phyloP scores from a whole-genome alignment of 2,797 vertebrate species.

The Choloepus didactylus region DNA sequence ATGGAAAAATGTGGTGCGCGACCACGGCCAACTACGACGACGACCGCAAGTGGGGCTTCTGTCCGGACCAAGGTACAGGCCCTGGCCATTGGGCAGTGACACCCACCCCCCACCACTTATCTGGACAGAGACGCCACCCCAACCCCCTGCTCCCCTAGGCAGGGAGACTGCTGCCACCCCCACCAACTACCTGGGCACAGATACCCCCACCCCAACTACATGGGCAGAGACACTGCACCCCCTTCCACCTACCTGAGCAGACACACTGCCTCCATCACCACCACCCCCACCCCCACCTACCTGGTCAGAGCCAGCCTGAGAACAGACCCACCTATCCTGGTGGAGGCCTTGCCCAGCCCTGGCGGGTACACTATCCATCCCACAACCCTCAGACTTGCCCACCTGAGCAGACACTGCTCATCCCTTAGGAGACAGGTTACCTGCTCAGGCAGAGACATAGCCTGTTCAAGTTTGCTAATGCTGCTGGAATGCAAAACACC shows the following conservation, averaged over 20 bases:
- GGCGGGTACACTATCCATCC: no score
- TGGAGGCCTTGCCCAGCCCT: fast-evolving
- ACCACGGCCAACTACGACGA: slow-evolving; percentile 95
- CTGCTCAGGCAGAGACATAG: neutral
- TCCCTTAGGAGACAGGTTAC: fast-evolving
- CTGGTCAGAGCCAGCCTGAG: no score
- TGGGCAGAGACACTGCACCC: no score
- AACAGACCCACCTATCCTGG: neutral
- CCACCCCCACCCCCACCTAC: neutral
- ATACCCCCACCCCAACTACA: no score
- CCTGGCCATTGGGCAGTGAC: neutral
- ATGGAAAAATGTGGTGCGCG: slow-evolving; percentile 97
- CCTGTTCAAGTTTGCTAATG: no score
- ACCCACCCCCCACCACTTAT: neutral
- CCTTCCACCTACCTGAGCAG: no score
- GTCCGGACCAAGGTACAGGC: slow-evolving; percentile 95
- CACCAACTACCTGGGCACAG: neutral
- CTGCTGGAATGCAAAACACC: no score
- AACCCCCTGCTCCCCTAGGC: neutral
- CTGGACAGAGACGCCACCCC: fast-evolving
- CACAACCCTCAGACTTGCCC: no score
- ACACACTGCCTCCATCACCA: no score
- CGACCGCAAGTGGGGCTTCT: slow-evolving; percentile 99
- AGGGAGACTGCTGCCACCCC: no score
- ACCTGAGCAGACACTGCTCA: neutral